Evolutionary conservation across 2,888 invertebrate genomes (phyloP).

Genomic region (Pasiphila rectangulata): DNA sequence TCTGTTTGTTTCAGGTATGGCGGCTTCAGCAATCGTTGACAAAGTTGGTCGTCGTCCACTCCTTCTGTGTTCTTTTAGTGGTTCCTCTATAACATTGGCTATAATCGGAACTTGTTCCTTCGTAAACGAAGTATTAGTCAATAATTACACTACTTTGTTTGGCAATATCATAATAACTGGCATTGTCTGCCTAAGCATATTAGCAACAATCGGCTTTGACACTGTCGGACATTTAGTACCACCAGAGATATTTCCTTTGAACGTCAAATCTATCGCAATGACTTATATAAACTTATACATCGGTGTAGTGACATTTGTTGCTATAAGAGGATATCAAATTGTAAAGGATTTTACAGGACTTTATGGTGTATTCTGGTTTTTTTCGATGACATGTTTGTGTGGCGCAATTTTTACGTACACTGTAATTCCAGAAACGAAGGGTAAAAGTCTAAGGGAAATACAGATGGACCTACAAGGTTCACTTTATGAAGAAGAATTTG

Average conservation of each 20-base stretch:
- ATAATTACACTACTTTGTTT: slow-evolving; percentile 6
- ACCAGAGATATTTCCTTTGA: slow-evolving; percentile 80
- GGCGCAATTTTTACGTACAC: slow-evolving; percentile 67
- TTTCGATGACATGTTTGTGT: slow-evolving; percentile 57
- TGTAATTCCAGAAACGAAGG: slow-evolving; percentile 79
- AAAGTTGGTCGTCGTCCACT: slow-evolving; percentile 67
- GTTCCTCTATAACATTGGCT: slow-evolving; percentile 45
- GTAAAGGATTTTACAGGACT: slow-evolving; percentile 67
- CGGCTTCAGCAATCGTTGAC: slow-evolving; percentile 54
- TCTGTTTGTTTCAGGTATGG: slow-evolving; percentile 48
- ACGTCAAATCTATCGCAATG: slow-evolving; percentile 77
- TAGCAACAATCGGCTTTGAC: slow-evolving; percentile 65
- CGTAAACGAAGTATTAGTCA: slow-evolving; percentile 42
- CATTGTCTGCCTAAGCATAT: slow-evolving; percentile 48
- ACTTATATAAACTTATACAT: slow-evolving; percentile 68
- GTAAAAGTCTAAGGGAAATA: slow-evolving; percentile 78
- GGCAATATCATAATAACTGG: slow-evolving; percentile 64
- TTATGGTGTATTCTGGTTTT: slow-evolving; percentile 72
- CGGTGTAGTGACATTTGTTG: slow-evolving; percentile 60
- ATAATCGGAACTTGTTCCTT: slow-evolving; percentile 60
- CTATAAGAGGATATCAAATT: slow-evolving; percentile 71
- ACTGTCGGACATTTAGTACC: slow-evolving; percentile 71
- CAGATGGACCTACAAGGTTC: slow-evolving; percentile 69
- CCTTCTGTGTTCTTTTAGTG: slow-evolving; percentile 58
- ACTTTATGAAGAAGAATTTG: slow-evolving; percentile 25